These are phyloP conservation scores for Lutraria lutraria DNA, from an alignment of 2,888 invertebrate species.

Conservation along the genomic window DNA sequence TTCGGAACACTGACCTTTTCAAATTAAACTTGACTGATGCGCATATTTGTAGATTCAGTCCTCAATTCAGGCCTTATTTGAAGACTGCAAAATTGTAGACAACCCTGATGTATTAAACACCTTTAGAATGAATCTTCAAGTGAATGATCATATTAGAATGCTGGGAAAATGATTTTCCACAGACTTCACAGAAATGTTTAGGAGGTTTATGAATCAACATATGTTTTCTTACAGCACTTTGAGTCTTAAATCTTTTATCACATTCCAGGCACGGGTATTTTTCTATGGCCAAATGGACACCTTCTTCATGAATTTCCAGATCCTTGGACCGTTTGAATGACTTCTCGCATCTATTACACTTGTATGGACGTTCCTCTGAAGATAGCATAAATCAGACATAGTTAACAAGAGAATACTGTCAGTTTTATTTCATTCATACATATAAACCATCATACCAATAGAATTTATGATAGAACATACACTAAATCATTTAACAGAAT, in stretches of 20 bases:
- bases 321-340: conserved; percentile 1
- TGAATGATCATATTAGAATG: conserved; percentile 17
- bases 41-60: too few relatives aligned
- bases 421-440: not conserved
- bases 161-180: conserved; percentile 11
- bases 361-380: conserved; percentile 13
- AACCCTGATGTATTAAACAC: not conserved
- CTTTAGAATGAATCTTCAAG: not conserved
- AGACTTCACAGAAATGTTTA: conserved; percentile 26
- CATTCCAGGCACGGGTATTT: conserved; percentile 18
- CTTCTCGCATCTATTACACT: conserved; percentile 1
- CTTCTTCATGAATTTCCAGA: not conserved
- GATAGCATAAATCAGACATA: not conserved
- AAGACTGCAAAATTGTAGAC: too few relatives aligned
- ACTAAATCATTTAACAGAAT: not conserved
- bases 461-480: not conserved
- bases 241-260: conserved; percentile 17
- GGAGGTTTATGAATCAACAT: conserved; percentile 12
- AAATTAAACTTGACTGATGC: too few relatives aligned
- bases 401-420: not conserved
- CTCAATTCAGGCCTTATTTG: too few relatives aligned
- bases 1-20: too few relatives aligned
- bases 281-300: conserved; percentile 9
- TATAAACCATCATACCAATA: not conserved
- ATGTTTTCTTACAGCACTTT: not conserved